These are phyloP conservation scores for Dicyrtomina minuta DNA, from an alignment of 2,888 invertebrate genomes.

Conservation along the genomic window DNA sequence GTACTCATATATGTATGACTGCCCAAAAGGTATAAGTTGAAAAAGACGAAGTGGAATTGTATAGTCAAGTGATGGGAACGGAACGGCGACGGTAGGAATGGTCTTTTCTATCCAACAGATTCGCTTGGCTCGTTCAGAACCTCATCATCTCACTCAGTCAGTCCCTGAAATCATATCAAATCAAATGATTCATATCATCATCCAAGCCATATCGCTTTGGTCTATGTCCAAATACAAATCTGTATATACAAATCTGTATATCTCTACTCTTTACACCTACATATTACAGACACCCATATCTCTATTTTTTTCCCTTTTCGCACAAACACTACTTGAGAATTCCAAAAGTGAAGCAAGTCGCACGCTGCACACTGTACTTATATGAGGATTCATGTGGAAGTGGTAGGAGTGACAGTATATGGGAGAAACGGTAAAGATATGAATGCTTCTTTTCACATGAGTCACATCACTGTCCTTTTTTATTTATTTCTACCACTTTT, in stretches of 20 bases:
- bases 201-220: too few species aligned
- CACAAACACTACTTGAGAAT: too few species aligned
- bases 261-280: too few species aligned
- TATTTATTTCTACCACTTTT: constrained; percentile 24
- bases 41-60: not conserved
- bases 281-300: too few species aligned
- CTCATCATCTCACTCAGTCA: constrained; percentile 44
- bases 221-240: not conserved
- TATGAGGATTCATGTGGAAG: constrained; percentile 18
- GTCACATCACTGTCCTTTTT: constrained; percentile 14
- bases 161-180: constrained; percentile 41
- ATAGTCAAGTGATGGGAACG: constrained; percentile 4
- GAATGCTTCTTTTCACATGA: too few species aligned
- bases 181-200: constrained; percentile 28
- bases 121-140: constrained; percentile 43
- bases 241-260: too few species aligned
- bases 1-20: too few species aligned
- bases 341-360: constrained; percentile 10
- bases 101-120: constrained; percentile 25
- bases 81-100: not conserved
- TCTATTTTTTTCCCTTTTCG: too few species aligned
- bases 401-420: too few species aligned
- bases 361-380: constrained; percentile 18
- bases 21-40: not conserved
- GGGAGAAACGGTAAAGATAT: too few species aligned